Evolutionary conservation across 2,888 invertebrate species (phyloP), one percentile per base, ranked within the genome.

Genomic region (Drosophila kuntzei): DNA sequence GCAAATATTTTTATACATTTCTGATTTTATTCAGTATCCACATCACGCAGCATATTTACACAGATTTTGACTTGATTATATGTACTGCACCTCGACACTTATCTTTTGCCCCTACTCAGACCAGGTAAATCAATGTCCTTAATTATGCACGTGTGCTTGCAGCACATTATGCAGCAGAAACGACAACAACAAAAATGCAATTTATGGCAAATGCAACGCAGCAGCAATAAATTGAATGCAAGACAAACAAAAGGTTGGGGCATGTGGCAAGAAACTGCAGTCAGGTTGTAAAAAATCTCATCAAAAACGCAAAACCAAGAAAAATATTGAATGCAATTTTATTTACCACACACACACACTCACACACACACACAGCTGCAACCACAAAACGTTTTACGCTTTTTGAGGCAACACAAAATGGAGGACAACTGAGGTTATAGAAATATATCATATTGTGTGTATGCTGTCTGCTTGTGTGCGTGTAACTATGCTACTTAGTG

Each of bases 311-410:
- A 67, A 57, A 73, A 64, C 49, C 47, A 50, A 66, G 61, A 71
- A 81, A 86, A 84, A 84, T 87, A 87, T 84, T 87, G 84, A 87
- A 84, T 79, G 81, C 80, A 83, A 83, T 84, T 83, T 83, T 77
- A 83, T 83, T 81, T 84, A 71, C 55, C 71, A 51, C 79, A 82
- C 65, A 58, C 37, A 20, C 41, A 54, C 7, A 25, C 25, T 11
- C 50, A 39, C 14, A n/a, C n/a, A 14, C 36, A 36, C 3, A 11
- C 63, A 43, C 37, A 69, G 65, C 59, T 36, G 70, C 57, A 68
- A 66, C 66, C 50, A 27, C 58, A 66, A 63, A 81, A 39, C 57
- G 70, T 58, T 80, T 80, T 66, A 50, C 47, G 57, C 50, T 43
- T 55, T 50, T 46, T 53, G 47, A 54, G 41, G 41, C 50, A 36